Evolutionary conservation across 2,888 invertebrate genomes (phyloP).

Genomic region (Formica aserva): DNA sequence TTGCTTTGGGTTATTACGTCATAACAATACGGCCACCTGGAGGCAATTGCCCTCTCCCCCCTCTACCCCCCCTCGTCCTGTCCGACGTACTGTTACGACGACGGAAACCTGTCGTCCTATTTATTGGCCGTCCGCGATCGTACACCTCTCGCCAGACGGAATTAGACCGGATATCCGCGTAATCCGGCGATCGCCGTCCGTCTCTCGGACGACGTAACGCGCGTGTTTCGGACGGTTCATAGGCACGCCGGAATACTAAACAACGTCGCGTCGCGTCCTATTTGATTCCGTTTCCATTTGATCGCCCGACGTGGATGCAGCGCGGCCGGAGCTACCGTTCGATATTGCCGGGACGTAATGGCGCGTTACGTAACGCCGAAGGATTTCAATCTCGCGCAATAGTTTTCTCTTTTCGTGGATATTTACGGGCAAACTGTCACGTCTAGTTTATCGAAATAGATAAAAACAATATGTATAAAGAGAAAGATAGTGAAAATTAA

Average conservation of each 20-base stretch:
- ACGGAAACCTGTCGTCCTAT: slow-evolving; percentile 78
- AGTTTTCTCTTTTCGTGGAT: slow-evolving; percentile 34
- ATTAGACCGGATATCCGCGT: slow-evolving; percentile 54
- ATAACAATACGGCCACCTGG: slow-evolving; percentile 82
- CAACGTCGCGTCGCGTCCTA: slow-evolving; percentile 48
- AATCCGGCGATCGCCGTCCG: slow-evolving; percentile 32
- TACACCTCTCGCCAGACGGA: slow-evolving; percentile 47
- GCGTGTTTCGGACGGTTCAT: slow-evolving; percentile 50
- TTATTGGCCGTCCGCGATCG: slow-evolving; percentile 73
- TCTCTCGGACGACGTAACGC: slow-evolving; percentile 46
- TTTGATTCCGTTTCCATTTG: slow-evolving; percentile 48
- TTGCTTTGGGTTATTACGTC: slow-evolving; percentile 82
- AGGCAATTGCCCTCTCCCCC: slow-evolving; percentile 76
- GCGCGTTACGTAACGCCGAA: slow-evolving; percentile 46
- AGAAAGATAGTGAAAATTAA: background rate
- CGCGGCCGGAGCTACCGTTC: background rate
- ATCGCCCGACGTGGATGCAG: slow-evolving; percentile 33
- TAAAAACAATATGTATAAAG: background rate
- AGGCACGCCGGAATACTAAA: slow-evolving; percentile 51
- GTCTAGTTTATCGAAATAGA: background rate
- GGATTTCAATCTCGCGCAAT: slow-evolving; percentile 42
- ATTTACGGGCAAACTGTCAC: background rate
- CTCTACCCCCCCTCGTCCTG: background rate
- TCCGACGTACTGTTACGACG: slow-evolving; percentile 67
- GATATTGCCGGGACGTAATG: slow-evolving; percentile 42